Evolutionary conservation across 2,797 vertebrate genomes (phyloP).

Genomic region (Poeciliopsis turneri): DNA sequence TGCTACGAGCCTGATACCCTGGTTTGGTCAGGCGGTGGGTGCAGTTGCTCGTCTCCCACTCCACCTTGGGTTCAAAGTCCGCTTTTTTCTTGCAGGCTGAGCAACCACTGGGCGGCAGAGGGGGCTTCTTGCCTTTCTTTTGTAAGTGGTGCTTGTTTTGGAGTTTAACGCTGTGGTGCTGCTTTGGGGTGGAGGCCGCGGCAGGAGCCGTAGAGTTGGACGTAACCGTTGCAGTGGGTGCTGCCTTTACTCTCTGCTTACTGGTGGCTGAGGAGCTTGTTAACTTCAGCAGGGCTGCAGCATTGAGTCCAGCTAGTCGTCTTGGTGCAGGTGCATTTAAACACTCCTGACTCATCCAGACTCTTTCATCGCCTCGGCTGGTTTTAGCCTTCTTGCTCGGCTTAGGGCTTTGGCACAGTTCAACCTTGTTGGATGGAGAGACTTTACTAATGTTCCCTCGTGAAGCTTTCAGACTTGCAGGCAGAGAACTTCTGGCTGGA

Average conservation of each 20-base stretch:
- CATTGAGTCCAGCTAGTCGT: constrained; percentile 94
- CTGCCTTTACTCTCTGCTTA: constrained; percentile 74
- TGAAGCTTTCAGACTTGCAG: constrained; percentile 39
- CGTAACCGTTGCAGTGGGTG: constrained; percentile 53
- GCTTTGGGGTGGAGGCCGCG: constrained; percentile 41
- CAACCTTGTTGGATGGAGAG: constrained; percentile 44
- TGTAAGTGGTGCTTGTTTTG: constrained; percentile 58
- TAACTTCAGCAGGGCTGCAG: constrained; percentile 92
- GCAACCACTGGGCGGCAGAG: constrained; percentile 45
- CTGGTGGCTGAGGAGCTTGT: constrained; percentile 83
- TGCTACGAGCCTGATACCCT: constrained; percentile 79
- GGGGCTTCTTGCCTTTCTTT: constrained; percentile 49
- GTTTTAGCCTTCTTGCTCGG: constrained; percentile 69
- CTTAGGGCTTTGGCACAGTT: constrained; percentile 74
- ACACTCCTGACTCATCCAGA: constrained; percentile 54
- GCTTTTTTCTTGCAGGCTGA: constrained; percentile 72
- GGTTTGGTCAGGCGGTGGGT: constrained; percentile 74
- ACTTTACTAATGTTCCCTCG: constrained; percentile 47
- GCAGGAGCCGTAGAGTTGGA: constrained; percentile 63
- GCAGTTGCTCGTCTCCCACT: constrained; percentile 71
- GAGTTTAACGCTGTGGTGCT: constrained; percentile 57
- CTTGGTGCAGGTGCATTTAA: constrained; percentile 84
- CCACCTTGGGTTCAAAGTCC: constrained; percentile 74
- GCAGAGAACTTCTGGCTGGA: constrained; percentile 51
- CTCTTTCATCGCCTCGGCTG: constrained; percentile 23